Evolutionary conservation across 2,797 vertebrate species (phyloP), one percentile per base, ranked within the genome.

Genomic region (Paguma larvata): DNA sequence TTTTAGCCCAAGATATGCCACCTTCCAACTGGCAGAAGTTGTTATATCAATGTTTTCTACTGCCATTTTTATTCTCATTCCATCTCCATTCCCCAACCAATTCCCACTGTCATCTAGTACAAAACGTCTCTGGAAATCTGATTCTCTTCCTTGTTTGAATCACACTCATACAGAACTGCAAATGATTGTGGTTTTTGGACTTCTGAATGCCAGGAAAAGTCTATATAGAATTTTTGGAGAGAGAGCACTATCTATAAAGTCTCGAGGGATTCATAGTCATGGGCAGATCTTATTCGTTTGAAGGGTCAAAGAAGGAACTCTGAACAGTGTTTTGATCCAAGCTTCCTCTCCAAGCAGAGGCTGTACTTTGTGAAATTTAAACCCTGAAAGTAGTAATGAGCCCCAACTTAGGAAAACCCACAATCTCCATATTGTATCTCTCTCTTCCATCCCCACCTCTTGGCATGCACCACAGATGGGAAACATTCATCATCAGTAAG

Each of bases 61-160:
- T 44, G 4, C 53, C 7, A 4, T n/a, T 89, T 91, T 87, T 68
- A 70, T 94, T 87, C 27, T 46, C 15, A 6, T 84, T 59, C 32
- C 56, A 32, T 15, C 53, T 85, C 38, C 34, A 27, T 80, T 87
- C 19, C 19, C 19, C 48, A 95, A 34, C 0, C 5, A 56, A n/a
- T 1, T 8, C 32, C 21, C 32, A 78, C 12, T 14, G 84, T 96
- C 7, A 78, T 53, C 44, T 23, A 13, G 9, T 73, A n/a, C 41
- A 93, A 62, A 94, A 87, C 53, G 8, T 82, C 62, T 83, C 32
- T 89, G 51, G 14, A 95, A 95, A 65, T 85, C 32, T 51, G 0
- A 85, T 63, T 87, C 27, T 59, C 12, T 79, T 89, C 10, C 56
- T 88, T 30, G 2, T 63, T 63, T 93, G 73, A 82, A 44, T 85